Conservation (phyloP, 2,888 invertebrate genomes). For the Panopea generosa region DNA sequence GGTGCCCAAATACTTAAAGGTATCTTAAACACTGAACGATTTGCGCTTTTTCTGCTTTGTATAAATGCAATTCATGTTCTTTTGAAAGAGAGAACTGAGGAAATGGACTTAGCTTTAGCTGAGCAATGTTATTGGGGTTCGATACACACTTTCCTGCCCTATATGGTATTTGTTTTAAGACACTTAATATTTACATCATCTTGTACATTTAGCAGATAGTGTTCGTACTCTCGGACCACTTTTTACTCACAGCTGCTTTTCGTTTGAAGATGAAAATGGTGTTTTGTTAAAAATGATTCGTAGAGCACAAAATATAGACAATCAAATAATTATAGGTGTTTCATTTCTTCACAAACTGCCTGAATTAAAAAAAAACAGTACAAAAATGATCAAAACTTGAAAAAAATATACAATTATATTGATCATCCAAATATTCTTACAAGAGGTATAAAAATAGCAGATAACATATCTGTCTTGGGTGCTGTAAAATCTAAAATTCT, state of each 20-base stretch:
- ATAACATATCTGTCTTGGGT: neutral
- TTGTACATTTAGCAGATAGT: slow-evolving; percentile 36
- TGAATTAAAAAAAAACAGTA: slow-evolving; percentile 11
- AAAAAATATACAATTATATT: slow-evolving; percentile 14
- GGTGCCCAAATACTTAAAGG: slow-evolving; percentile 22
- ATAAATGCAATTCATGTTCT: slow-evolving; percentile 28
- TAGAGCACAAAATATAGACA: slow-evolving; percentile 13
- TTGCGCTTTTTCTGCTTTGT: slow-evolving; percentile 20
- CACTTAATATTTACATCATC: slow-evolving; percentile 47
- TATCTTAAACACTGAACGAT: slow-evolving; percentile 15
- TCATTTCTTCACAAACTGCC: slow-evolving; percentile 16
- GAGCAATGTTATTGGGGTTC: slow-evolving; percentile 21
- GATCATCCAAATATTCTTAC: neutral
- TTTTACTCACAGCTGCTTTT: slow-evolving; percentile 54
- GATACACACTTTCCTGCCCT: slow-evolving; percentile 1
- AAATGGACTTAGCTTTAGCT: slow-evolving; percentile 12
- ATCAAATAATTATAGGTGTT: slow-evolving; percentile 7
- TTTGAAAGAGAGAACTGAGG: slow-evolving; percentile 1
- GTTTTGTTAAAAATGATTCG: slow-evolving; percentile 4
- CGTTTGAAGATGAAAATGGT: slow-evolving; percentile 42
- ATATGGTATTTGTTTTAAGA: slow-evolving; percentile 27
- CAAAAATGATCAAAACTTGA: slow-evolving; percentile 23
- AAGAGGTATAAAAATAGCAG: neutral
- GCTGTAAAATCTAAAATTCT: neutral
- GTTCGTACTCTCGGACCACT: slow-evolving; percentile 52